phyloP scores from a whole-genome alignment of 2,113 vertebrate species.

The Albula goreensis region DNA sequence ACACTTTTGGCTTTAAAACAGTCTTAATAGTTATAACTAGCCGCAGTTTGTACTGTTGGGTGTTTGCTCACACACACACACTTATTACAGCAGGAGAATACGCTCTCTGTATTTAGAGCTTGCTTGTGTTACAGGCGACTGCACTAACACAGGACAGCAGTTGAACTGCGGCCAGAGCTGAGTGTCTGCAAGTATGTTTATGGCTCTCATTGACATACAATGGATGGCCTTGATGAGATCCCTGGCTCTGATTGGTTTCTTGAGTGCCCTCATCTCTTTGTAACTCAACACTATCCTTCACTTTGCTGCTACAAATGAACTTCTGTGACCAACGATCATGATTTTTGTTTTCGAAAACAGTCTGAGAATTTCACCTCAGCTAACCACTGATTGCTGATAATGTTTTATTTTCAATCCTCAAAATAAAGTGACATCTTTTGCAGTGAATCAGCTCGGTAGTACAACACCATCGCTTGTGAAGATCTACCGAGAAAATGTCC shows the following conservation, averaged over 20 bases:
- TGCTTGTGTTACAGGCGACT: background rate
- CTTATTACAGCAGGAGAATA: background rate
- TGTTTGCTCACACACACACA: background rate
- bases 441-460: too few relatives aligned
- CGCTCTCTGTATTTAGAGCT: background rate
- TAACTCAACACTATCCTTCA: background rate
- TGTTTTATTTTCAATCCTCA: too few relatives aligned
- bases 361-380: too few relatives aligned
- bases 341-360: too few relatives aligned
- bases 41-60: background rate
- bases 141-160: background rate
- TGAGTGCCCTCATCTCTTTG: background rate
- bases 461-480: too few relatives aligned
- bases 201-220: background rate
- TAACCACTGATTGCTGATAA: too few relatives aligned
- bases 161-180: background rate
- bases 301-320: background rate
- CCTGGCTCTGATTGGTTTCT: background rate
- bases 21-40: background rate
- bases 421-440: too few relatives aligned
- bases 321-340: background rate
- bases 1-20: background rate
- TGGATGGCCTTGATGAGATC: background rate
- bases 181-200: background rate
- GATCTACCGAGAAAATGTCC: too few relatives aligned